phyloP scores from a whole-genome alignment of 2,888 invertebrate genomes.

The Acanthosoma haemorrhoidale region DNA sequence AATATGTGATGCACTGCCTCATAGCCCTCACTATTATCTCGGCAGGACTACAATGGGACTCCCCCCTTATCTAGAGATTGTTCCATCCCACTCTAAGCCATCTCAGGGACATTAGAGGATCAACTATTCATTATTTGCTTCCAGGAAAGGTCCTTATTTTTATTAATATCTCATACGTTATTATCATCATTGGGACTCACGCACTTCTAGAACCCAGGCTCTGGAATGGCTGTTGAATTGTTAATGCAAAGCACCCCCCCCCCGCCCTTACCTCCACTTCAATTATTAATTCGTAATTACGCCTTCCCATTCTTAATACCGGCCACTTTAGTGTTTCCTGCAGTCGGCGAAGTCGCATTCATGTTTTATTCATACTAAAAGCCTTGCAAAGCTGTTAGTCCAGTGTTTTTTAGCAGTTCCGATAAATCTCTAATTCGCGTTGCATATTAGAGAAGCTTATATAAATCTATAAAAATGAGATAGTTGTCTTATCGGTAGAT shows the following conservation, averaged over 20 bases:
- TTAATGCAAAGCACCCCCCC: not conserved
- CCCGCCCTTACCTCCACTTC: not conserved
- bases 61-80: too few relatives aligned
- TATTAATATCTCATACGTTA: too few relatives aligned
- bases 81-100: too few relatives aligned
- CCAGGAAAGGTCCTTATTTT: too few relatives aligned
- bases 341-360: not conserved
- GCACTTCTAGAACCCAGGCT: too few relatives aligned
- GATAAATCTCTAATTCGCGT: not conserved
- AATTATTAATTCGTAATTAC: slow-evolving; percentile 7
- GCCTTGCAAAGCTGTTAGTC: not conserved
- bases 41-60: too few relatives aligned
- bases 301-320: not conserved
- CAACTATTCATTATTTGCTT: too few relatives aligned
- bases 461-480: not conserved
- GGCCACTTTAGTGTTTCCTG: not conserved
- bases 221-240: not conserved
- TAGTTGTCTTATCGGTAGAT: too few relatives aligned
- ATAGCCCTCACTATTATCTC: too few relatives aligned
- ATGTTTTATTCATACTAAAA: not conserved
- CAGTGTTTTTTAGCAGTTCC: not conserved
- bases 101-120: too few relatives aligned
- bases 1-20: too few relatives aligned
- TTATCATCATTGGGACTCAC: too few relatives aligned
- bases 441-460: not conserved